phyloP scores from a whole-genome alignment of 2,888 invertebrate genomes.

The Dyspetes luteomarginatus region DNA sequence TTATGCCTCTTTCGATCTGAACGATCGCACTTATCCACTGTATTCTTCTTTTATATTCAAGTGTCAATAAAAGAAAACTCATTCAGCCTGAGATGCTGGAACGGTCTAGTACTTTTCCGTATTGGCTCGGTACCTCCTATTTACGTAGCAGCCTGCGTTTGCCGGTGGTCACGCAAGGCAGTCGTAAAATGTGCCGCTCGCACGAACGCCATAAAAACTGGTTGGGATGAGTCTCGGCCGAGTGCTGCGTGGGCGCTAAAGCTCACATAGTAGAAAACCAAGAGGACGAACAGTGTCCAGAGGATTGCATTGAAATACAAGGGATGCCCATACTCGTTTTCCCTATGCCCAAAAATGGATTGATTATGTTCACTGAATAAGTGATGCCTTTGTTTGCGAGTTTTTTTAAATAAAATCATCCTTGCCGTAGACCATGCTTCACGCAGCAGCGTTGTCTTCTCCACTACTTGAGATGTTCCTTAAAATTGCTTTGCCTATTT shows the following conservation, averaged over 20 bases:
- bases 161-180: conserved; percentile 63
- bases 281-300: conserved; percentile 63
- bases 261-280: conserved; percentile 14
- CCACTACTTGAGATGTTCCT: no score
- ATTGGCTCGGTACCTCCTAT: conserved; percentile 51
- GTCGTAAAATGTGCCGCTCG: conserved; percentile 74
- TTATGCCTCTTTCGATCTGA: neutral
- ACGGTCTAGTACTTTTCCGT: conserved; percentile 24
- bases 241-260: conserved; percentile 33
- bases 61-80: conserved; percentile 34
- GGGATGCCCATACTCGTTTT: conserved; percentile 17
- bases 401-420: no score
- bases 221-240: conserved; percentile 52
- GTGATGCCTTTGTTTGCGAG: no score
- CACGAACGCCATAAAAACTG: conserved; percentile 74
- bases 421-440: no score
- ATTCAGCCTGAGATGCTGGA: conserved; percentile 2
- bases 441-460: no score
- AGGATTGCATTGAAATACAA: conserved; percentile 58
- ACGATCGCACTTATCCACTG: neutral
- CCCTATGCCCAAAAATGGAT: no score
- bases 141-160: conserved; percentile 62
- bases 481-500: neutral
- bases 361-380: no score
- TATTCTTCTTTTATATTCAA: neutral